phyloP scores from a whole-genome alignment of 2,888 invertebrate genomes.

The Apotomis betuletana region DNA sequence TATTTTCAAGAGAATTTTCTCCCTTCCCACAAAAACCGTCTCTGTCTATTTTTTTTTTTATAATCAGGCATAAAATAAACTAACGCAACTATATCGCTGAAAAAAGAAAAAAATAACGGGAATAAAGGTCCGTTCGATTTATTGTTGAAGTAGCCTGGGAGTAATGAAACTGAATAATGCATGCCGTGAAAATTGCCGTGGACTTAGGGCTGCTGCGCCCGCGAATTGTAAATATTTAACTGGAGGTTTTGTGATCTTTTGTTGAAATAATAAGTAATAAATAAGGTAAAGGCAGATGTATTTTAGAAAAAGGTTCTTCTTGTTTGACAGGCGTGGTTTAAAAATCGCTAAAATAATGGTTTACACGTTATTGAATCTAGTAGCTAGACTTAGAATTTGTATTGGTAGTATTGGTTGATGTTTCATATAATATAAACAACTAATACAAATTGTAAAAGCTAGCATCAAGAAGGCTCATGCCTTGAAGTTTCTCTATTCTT shows the following conservation, averaged over 20 bases:
- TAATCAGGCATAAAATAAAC: constrained; percentile 10
- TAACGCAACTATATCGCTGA: constrained; percentile 1
- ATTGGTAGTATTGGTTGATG: too few relatives aligned
- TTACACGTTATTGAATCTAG: too few relatives aligned
- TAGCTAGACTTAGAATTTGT: too few relatives aligned
- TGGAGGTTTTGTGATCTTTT: constrained; percentile 15
- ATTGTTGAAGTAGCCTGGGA: constrained; percentile 75
- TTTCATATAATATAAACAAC: too few relatives aligned
- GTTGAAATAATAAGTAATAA: constrained; percentile 2
- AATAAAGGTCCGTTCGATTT: constrained; percentile 77
- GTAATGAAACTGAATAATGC: constrained; percentile 83
- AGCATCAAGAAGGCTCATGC: too few relatives aligned
- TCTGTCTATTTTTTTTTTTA: not conserved
- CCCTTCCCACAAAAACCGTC: too few relatives aligned
- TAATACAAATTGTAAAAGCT: too few relatives aligned
- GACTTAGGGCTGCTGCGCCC: constrained; percentile 59
- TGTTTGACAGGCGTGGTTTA: too few relatives aligned
- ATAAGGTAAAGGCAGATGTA: not conserved
- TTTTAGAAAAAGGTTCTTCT: too few relatives aligned
- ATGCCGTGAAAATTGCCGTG: constrained; percentile 73
- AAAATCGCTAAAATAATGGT: too few relatives aligned
- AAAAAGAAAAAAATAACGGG: constrained; percentile 47
- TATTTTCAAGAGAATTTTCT: too few relatives aligned
- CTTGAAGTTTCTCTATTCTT: too few relatives aligned
- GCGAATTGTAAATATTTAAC: constrained; percentile 20